Evolutionary conservation across 2,888 invertebrate species (phyloP).

Genomic region (Netelia inedita): DNA sequence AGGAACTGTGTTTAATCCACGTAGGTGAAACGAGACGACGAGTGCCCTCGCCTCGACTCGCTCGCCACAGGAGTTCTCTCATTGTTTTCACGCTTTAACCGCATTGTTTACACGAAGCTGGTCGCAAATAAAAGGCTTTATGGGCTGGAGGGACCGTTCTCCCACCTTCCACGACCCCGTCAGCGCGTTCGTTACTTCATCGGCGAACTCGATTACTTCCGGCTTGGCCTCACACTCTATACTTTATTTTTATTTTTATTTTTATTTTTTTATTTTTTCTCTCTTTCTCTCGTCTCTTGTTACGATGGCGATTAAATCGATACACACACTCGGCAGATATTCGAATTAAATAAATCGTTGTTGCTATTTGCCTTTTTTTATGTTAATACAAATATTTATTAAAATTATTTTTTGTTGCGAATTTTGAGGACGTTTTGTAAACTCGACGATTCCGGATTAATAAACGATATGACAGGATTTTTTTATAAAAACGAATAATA

Average conservation of each 20-base stretch:
- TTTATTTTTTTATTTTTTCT: too few relatives aligned
- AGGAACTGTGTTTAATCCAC: constrained; percentile 50
- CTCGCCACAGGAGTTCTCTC: constrained; percentile 65
- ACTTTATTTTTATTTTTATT: too few relatives aligned
- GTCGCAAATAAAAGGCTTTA: constrained; percentile 51
- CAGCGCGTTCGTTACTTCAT: constrained; percentile 44
- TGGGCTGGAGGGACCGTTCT: constrained; percentile 39
- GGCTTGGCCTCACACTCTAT: constrained; percentile 50
- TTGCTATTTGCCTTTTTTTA: too few relatives aligned
- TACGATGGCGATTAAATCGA: constrained; percentile 64
- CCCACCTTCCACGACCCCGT: constrained; percentile 6
- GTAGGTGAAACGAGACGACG: constrained; percentile 34
- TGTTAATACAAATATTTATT: too few relatives aligned
- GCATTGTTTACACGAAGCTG: constrained; percentile 63
- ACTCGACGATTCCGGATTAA: too few relatives aligned
- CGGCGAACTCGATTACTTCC: constrained; percentile 66
- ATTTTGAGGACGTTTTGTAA: too few relatives aligned
- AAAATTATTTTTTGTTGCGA: too few relatives aligned
- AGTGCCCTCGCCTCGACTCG: constrained; percentile 11
- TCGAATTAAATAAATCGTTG: background rate
- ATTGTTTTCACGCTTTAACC: constrained; percentile 69
- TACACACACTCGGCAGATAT: constrained; percentile 36
- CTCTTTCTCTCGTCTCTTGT: constrained; percentile 28
- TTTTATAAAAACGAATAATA: too few relatives aligned
- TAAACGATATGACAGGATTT: too few relatives aligned